phyloP scores from a whole-genome alignment of 2,113 vertebrate species.

The Haplochromis burtoni region DNA sequence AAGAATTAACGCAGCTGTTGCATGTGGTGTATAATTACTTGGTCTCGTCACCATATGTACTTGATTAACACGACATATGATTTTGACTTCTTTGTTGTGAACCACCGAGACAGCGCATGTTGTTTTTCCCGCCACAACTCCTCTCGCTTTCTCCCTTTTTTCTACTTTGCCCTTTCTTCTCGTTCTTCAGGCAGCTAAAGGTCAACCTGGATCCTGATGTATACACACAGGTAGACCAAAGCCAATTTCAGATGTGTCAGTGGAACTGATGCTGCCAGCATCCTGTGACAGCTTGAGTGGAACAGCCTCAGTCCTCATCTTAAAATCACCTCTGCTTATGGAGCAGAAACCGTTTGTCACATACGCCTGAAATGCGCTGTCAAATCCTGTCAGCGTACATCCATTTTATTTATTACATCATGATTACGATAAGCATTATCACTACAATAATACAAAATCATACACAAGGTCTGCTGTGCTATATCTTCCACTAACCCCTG shows the following conservation, averaged over 20 bases:
- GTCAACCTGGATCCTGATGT: slow-evolving; percentile 14
- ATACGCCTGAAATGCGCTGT: slow-evolving; percentile 8
- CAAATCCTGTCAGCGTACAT: slow-evolving; percentile 24
- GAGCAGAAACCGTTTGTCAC: slow-evolving; percentile 34
- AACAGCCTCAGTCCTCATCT: slow-evolving; percentile 46
- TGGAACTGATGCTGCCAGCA: slow-evolving; percentile 43
- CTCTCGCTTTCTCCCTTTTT: background rate
- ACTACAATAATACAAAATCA: background rate
- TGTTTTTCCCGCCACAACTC: background rate
- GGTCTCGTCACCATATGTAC: background rate
- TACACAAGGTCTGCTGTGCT: background rate
- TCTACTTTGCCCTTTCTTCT: slow-evolving; percentile 16
- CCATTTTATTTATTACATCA: background rate
- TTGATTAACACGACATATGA: background rate
- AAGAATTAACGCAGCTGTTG: background rate
- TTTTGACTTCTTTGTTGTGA: background rate
- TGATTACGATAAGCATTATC: background rate
- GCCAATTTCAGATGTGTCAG: slow-evolving; percentile 67
- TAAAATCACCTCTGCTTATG: slow-evolving; percentile 44
- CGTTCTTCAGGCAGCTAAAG: slow-evolving; percentile 10
- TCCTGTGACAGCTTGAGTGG: slow-evolving; percentile 56
- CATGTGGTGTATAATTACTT: background rate
- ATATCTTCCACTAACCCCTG: background rate
- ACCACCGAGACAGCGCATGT: background rate
- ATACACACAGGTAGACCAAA: slow-evolving; percentile 48